Percentiles rank a stretch among this genome's conserved stretches.
phyloP scores from a whole-genome alignment of 2,888 invertebrate genomes.

The Aleiodes alternator region DNA sequence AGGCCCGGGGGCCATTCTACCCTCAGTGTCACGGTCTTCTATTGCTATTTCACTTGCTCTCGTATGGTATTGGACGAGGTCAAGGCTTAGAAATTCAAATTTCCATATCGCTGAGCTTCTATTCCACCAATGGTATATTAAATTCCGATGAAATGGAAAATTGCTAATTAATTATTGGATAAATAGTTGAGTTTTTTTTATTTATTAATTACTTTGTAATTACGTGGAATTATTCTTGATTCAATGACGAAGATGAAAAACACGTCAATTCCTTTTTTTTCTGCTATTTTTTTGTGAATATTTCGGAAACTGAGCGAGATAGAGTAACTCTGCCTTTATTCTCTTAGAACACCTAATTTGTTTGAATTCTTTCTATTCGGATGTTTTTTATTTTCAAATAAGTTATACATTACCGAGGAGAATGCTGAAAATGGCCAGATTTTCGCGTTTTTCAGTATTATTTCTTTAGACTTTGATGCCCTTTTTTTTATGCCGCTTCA shows the following conservation, averaged over 20 bases:
- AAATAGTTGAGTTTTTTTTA: too few relatives aligned
- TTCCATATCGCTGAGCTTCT: constrained; percentile 36
- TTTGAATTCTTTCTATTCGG: too few relatives aligned
- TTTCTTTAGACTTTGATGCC: too few relatives aligned
- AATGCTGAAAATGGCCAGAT: too few relatives aligned
- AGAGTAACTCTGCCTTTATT: too few relatives aligned
- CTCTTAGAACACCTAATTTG: too few relatives aligned
- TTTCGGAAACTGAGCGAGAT: too few relatives aligned
- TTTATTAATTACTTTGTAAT: neutral
- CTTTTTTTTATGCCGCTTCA: too few relatives aligned
- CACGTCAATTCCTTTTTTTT: too few relatives aligned
- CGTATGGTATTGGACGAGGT: constrained; percentile 50
- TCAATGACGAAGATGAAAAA: neutral
- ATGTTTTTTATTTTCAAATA: too few relatives aligned
- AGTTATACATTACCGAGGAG: too few relatives aligned
- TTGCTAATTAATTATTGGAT: constrained; percentile 7
- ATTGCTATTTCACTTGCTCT: constrained; percentile 17
- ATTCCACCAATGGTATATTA: constrained; percentile 33
- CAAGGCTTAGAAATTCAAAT: constrained; percentile 55
- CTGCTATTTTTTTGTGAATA: neutral
- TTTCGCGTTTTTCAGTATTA: too few relatives aligned
- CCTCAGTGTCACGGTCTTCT: constrained; percentile 58
- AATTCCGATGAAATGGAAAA: constrained; percentile 12
- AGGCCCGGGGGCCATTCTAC: constrained; percentile 62
- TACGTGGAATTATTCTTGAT: neutral